Conservation (phyloP, 2,113 vertebrate genomes). For the Phasianus colchicus region DNA sequence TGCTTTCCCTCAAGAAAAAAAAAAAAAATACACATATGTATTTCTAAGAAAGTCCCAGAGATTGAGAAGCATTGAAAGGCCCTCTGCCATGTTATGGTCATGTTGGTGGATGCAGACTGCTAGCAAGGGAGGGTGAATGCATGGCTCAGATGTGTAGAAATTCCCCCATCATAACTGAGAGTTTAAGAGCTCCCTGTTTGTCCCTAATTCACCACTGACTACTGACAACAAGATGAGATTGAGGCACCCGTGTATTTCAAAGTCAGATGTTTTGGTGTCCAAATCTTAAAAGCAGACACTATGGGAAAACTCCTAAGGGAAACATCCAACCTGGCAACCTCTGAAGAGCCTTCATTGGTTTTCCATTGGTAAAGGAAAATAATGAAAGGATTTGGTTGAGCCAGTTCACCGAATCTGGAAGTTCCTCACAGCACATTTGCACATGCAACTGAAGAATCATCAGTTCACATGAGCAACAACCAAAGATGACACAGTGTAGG, state of each 20-base stretch:
- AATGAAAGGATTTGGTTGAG: neutral
- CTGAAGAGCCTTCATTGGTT: fast-evolving
- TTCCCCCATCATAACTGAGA: neutral
- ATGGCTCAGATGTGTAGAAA: neutral
- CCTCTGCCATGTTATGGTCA: fast-evolving
- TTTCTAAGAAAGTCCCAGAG: neutral
- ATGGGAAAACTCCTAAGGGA: neutral
- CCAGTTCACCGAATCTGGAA: neutral
- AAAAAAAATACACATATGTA: too few relatives aligned
- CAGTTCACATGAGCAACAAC: neutral
- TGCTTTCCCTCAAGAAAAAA: neutral
- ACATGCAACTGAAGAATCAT: neutral
- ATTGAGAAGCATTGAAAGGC: neutral
- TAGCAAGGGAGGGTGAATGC: neutral
- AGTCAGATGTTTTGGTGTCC: neutral
- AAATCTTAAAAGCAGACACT: neutral
- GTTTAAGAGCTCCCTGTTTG: fast-evolving
- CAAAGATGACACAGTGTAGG: neutral
- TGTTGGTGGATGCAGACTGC: neutral
- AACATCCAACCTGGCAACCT: neutral
- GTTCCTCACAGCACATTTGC: neutral
- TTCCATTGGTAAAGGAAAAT: neutral
- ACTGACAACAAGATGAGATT: neutral
- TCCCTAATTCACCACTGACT: neutral
- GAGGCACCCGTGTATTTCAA: neutral